phyloP scores from a whole-genome alignment of 1,140 invertebrate genomes.

The Doryteuthis pealeii region DNA sequence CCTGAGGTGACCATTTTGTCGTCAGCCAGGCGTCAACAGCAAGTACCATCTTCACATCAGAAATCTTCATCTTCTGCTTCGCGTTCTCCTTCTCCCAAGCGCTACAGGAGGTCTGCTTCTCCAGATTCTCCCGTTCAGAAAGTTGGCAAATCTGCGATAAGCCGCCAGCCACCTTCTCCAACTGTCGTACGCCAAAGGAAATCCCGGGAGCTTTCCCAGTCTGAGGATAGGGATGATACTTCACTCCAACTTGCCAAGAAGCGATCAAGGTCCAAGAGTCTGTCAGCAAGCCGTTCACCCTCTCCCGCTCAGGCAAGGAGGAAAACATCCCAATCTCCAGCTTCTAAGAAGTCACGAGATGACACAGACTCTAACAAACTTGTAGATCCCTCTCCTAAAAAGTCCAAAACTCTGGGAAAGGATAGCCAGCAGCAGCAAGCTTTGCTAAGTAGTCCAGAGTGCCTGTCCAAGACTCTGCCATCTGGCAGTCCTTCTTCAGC shows the following conservation, averaged over 20 bases:
- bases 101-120: background rate
- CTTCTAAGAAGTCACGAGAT: background rate
- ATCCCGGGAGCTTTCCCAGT: background rate
- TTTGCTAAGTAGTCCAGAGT: background rate
- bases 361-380: background rate
- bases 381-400: background rate
- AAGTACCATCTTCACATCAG: background rate
- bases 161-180: background rate
- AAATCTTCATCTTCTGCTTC: conserved; percentile 9
- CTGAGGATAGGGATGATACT: background rate
- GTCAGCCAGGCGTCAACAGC: background rate
- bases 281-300: background rate
- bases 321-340: background rate
- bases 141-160: background rate
- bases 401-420: background rate
- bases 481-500: too few relatives aligned
- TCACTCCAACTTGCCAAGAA: background rate
- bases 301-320: background rate
- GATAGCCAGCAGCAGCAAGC: background rate
- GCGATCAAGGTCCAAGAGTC: background rate
- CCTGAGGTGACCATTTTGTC: background rate
- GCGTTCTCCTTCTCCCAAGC: background rate
- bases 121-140: background rate
- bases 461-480: too few relatives aligned
- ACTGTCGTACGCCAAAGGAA: background rate